These are phyloP conservation scores for Metaphire vulgaris DNA, from an alignment of 1,140 invertebrate species.

Conservation along the genomic window DNA sequence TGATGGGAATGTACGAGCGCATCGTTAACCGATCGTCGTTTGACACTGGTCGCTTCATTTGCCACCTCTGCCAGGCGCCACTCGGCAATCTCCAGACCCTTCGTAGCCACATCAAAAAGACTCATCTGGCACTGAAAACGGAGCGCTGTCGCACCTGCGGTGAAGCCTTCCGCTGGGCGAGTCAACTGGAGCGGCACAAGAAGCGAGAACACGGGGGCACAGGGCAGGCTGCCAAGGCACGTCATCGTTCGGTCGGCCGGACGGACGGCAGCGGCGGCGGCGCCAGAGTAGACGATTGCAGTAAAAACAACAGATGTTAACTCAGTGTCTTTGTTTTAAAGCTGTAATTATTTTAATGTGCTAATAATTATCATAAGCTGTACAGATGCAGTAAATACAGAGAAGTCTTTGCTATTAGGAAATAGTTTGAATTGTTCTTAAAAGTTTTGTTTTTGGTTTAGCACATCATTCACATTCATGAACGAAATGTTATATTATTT, in stretches of 20 bases:
- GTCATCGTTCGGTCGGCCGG: too few relatives aligned
- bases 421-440: too few relatives aligned
- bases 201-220: conserved; percentile 17
- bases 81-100: conserved; percentile 14
- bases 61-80: conserved; percentile 16
- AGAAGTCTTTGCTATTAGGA: too few relatives aligned
- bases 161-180: conserved; percentile 12
- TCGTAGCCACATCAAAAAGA: conserved; percentile 15
- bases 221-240: too few relatives aligned
- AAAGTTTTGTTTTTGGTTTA: too few relatives aligned
- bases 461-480: too few relatives aligned
- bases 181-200: conserved; percentile 18
- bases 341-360: too few relatives aligned
- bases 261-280: background rate
- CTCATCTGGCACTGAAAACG: conserved; percentile 12
- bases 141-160: conserved; percentile 13
- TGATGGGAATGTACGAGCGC: background rate
- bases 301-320: background rate
- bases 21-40: background rate
- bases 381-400: too few relatives aligned
- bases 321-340: too few relatives aligned
- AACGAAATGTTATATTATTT: too few relatives aligned
- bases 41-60: background rate
- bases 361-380: too few relatives aligned
- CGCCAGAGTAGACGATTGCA: background rate